These are phyloP conservation scores for Flexamia atlantica DNA, from an alignment of 2,888 invertebrate species.

Conservation along the genomic window DNA sequence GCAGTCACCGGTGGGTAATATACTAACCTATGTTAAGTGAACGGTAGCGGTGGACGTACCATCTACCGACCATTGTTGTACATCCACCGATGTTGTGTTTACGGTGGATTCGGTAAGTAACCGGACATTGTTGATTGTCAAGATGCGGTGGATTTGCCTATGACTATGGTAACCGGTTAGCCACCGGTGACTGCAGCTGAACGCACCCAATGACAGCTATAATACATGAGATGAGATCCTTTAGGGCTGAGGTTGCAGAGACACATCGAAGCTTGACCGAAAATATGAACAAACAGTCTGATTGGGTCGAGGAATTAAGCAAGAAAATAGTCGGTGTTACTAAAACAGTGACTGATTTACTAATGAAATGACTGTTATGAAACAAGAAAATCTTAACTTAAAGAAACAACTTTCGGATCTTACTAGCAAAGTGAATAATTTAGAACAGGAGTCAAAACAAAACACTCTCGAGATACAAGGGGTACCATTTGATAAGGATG, in stretches of 20 bases:
- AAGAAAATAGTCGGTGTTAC: constrained; percentile 13
- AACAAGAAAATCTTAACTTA: constrained; percentile 19
- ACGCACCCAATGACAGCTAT: no score
- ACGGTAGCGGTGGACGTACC: no score
- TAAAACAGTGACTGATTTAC: constrained; percentile 22
- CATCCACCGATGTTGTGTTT: no score
- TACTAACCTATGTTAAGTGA: no score
- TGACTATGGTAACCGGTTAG: no score
- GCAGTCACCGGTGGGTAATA: no score
- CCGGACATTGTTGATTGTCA: no score
- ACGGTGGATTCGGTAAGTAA: no score
- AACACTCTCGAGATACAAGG: constrained; percentile 26
- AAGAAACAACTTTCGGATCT: constrained; percentile 10
- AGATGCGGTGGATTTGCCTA: no score
- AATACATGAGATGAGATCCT: constrained; percentile 25
- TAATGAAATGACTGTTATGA: neutral
- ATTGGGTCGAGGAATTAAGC: constrained; percentile 20
- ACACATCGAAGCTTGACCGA: constrained; percentile 4
- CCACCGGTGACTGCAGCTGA: no score
- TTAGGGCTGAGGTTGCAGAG: neutral
- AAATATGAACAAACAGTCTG: constrained; percentile 23
- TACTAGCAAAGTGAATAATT: neutral
- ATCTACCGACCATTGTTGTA: no score
- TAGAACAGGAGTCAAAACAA: neutral
- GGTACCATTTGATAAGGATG: neutral